Conservation (phyloP, 2,113 vertebrate species). For the Morone saxatilis region DNA sequence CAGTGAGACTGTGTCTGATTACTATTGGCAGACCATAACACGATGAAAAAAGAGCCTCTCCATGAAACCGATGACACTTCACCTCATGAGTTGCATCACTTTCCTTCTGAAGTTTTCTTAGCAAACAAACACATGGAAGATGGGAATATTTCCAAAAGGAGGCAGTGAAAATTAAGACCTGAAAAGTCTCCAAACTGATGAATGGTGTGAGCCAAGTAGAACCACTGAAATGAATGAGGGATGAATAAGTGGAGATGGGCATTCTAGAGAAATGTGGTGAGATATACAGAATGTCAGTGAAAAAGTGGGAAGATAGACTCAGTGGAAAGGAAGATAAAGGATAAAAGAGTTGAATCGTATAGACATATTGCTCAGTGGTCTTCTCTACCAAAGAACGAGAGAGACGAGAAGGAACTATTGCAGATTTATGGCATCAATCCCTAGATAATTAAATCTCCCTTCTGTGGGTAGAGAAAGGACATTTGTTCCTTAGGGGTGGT, state of each 20-base stretch:
- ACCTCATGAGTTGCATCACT: conserved; percentile 35
- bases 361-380: not conserved
- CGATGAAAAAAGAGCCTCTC: conserved; percentile 63
- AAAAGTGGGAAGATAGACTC: not conserved
- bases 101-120: conserved; percentile 49
- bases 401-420: not conserved
- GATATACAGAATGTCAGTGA: not conserved
- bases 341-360: not conserved
- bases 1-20: conserved; percentile 69
- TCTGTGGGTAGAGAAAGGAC: not conserved
- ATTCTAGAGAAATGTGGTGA: not conserved
- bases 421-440: not conserved
- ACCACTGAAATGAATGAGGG: not conserved
- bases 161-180: not conserved
- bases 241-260: not conserved
- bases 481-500: not conserved
- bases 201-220: conserved; percentile 4
- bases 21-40: conserved; percentile 67
- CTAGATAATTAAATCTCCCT: conserved; percentile 5
- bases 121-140: conserved; percentile 27
- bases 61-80: conserved; percentile 52
- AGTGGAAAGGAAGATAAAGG: conserved; percentile 5
- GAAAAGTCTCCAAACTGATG: conserved; percentile 1
- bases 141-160: conserved; percentile 24
- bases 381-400: not conserved